A percentile compares a stretch with the other conserved stretches of the same genome.
Conservation (phyloP, 2,113 vertebrate species). For the Chaetodon trifascialis region DNA sequence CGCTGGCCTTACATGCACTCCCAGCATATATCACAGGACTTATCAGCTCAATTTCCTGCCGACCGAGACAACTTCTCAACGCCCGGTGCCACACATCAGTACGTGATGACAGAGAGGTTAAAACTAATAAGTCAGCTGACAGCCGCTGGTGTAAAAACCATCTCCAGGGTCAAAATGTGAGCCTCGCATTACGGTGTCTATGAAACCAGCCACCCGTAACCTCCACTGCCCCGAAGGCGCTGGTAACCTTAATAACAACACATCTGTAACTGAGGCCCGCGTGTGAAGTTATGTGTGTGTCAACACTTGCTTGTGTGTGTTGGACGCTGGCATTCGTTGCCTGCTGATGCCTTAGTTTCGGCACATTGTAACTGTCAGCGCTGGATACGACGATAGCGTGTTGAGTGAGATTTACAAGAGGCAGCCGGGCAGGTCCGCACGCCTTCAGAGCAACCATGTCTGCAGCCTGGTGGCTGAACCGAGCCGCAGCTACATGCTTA, state of each 20-base stretch:
- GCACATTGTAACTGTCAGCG: slow-evolving; percentile 51
- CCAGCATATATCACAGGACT: slow-evolving; percentile 11
- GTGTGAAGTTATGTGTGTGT: slow-evolving; percentile 4
- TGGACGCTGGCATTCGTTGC: not conserved
- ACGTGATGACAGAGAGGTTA: slow-evolving; percentile 46
- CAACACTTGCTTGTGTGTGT: slow-evolving; percentile 18
- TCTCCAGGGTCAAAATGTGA: slow-evolving; percentile 34
- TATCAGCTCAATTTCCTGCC: slow-evolving; percentile 37
- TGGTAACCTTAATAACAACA: slow-evolving; percentile 27
- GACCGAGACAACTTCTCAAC: slow-evolving; percentile 4
- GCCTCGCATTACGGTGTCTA: not conserved
- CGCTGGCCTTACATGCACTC: not conserved
- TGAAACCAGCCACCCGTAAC: slow-evolving; percentile 45
- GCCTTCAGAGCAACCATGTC: not conserved
- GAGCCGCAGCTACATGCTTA: slow-evolving; percentile 51
- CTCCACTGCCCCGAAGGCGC: slow-evolving; percentile 40
- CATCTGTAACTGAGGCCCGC: not conserved
- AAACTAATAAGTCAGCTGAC: slow-evolving; percentile 45
- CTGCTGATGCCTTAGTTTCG: slow-evolving; percentile 30
- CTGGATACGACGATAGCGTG: slow-evolving; percentile 42
- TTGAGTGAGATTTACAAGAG: slow-evolving; percentile 55
- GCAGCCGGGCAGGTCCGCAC: not conserved
- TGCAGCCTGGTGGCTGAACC: slow-evolving; percentile 16
- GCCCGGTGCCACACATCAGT: slow-evolving; percentile 7
- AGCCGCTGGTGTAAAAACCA: slow-evolving; percentile 35